A percentile compares a stretch with the other conserved stretches of the same genome.
These are phyloP conservation scores for Rhinolophus ferrumequinum DNA, from an alignment of 2,113 vertebrate species.

Conservation along the genomic window DNA sequence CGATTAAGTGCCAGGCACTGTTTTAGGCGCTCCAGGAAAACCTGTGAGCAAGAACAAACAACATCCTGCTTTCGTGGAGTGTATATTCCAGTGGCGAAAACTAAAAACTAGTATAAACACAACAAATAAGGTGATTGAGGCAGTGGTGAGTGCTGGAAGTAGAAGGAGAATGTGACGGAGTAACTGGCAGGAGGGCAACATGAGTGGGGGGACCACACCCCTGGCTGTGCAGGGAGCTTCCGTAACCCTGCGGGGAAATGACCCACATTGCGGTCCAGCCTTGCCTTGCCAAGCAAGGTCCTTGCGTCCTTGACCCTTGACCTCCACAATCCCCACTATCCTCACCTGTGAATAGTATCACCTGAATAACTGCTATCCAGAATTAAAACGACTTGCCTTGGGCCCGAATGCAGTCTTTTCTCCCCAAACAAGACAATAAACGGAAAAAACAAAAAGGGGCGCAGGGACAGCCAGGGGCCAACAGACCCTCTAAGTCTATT, in stretches of 20 bases:
- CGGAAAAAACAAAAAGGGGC: neutral
- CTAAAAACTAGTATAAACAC: neutral
- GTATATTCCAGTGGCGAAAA: neutral
- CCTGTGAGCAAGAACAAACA: neutral
- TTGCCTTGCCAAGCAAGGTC: too few species aligned
- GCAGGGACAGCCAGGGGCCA: neutral
- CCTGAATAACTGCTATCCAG: neutral
- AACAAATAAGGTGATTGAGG: neutral
- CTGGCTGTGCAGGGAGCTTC: neutral
- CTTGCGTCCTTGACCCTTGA: too few species aligned
- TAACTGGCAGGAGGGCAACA: neutral
- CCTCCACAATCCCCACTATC: neutral
- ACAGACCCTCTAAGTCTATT: neutral
- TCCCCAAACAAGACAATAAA: neutral
- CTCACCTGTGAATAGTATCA: neutral
- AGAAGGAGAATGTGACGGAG: too few species aligned
- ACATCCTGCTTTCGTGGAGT: neutral
- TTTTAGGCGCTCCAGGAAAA: neutral
- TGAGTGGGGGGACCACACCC: accelerated
- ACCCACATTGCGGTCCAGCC: neutral
- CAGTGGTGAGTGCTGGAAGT: neutral
- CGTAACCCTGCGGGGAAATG: neutral
- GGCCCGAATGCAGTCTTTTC: neutral
- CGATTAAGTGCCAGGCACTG: neutral
- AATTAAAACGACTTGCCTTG: neutral